Evolutionary conservation across 2,113 vertebrate genomes (phyloP).

Genomic region (Speoplatyrhinus poulsoni): DNA sequence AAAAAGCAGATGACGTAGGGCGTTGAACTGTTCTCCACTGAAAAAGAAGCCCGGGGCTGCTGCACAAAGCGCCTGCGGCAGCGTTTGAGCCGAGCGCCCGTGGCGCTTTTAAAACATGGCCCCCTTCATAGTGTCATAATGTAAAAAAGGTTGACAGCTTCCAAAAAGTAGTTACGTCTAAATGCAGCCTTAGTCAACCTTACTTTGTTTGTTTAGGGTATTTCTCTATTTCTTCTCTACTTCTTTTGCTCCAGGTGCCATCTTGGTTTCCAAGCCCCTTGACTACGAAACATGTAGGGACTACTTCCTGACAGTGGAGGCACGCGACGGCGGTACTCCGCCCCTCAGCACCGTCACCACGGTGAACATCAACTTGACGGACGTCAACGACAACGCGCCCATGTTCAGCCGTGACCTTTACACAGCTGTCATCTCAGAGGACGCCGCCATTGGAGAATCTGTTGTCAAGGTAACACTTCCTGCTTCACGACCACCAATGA

Average conservation of each 20-base stretch:
- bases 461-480: slow-evolving; percentile 82
- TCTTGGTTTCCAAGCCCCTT: slow-evolving; percentile 84
- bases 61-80: no score
- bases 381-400: slow-evolving; percentile 95
- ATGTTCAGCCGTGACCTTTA: slow-evolving; percentile 86
- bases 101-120: no score
- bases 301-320: slow-evolving; percentile 94
- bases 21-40: no score
- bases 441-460: slow-evolving; percentile 82
- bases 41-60: no score
- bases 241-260: slow-evolving; percentile 81
- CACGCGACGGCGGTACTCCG: slow-evolving; percentile 89
- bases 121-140: no score
- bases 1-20: no score
- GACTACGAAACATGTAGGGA: slow-evolving; percentile 91
- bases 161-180: no score
- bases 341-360: slow-evolving; percentile 88
- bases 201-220: background rate
- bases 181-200: no score
- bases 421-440: slow-evolving; percentile 88
- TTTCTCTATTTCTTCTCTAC: background rate
- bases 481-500: background rate
- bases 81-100: no score
- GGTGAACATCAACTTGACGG: slow-evolving; percentile 89
- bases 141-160: no score